Base-by-base conservation (phyloP, 2,888 invertebrate genomes). In the Drosophila tripunctata region DNA sequence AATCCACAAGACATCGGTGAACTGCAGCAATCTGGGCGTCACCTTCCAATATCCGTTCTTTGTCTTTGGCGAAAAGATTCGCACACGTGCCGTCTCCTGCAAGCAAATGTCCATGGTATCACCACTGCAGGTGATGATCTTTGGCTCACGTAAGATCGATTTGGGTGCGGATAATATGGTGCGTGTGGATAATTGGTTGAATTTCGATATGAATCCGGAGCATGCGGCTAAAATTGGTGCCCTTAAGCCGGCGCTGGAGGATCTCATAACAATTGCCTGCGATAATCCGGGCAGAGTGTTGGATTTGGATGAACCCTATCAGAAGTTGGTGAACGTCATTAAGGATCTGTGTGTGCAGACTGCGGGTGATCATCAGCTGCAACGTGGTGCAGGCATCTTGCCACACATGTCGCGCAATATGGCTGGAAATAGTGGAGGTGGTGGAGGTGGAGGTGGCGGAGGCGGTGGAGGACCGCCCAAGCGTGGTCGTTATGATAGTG, bases 21-120 rank as follows among this genome's bases (percentile, higher is more conserved):
- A 99, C 92, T 97, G 97, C 91, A 95, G 95, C 81, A 96, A 96
- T 89, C 92, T 94, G 48, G 96, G 96, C 47, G 95, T 96, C 61
- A 93, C 93, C 71, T 99, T 99, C 89, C 96, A 96, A 0, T 98
- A 96, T 71, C 99, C 99, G 0, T 96, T 98, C 90, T 98, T 99
- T 90, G 96, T 99, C 57, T 99, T 99, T 91, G 98, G 99, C 0
- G 99, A 99, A 92, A 99, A 99, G 93, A 97, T 99, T 56, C 94
- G 99, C 54, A 98, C 99, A 0, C 93, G 97, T 54, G 98, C 98
- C 0, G 97, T 99, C 47, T 96, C 97, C 10, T 99, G 99, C 91
- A 99, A 99, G 90, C 98, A 98, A 92, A 94, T 97, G 94, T 96
- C 97, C 1, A 98, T 98, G 97, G 96, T 99, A 4, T 95, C 98